Conservation (phyloP, 2,797 vertebrate genomes). For the Protonibea diacanthus region DNA sequence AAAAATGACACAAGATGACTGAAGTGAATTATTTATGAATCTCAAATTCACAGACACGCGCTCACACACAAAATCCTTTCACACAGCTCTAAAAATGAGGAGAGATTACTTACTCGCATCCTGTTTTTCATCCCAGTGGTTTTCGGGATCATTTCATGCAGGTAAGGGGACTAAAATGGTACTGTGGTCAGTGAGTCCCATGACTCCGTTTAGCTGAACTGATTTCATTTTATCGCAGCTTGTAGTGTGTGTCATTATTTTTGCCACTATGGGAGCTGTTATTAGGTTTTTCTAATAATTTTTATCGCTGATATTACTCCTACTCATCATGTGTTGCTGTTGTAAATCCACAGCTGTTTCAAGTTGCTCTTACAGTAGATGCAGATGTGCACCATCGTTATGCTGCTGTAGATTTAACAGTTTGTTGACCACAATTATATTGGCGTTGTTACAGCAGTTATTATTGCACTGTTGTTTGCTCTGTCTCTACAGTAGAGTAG, state of each 20-base stretch:
- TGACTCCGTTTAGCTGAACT: conserved; percentile 1
- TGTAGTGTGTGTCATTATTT: conserved; percentile 10
- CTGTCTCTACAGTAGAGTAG: conserved; percentile 24
- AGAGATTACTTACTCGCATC: conserved; percentile 23
- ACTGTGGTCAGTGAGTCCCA: neutral
- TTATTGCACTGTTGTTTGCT: conserved; percentile 22
- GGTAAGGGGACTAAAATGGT: neutral
- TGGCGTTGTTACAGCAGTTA: neutral
- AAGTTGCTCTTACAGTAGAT: conserved; percentile 1
- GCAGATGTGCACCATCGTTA: neutral
- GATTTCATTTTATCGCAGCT: conserved; percentile 23
- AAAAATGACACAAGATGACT: conserved; percentile 46
- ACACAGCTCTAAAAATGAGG: conserved; percentile 4
- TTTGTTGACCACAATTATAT: conserved; percentile 3
- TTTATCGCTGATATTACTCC: conserved; percentile 19
- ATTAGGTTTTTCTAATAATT: neutral
- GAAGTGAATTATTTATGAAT: conserved; percentile 50
- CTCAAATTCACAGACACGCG: conserved; percentile 38
- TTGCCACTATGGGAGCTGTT: neutral
- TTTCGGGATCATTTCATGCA: conserved; percentile 8
- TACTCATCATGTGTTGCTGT: conserved; percentile 9
- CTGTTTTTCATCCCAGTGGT: neutral
- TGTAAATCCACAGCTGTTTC: conserved; percentile 11
- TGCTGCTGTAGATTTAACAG: conserved; percentile 11
- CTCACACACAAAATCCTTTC: conserved; percentile 23